Evolutionary conservation across 2,797 vertebrate species (phyloP), one percentile per base, ranked within the genome.

Genomic region (Sardinella longiceps): DNA sequence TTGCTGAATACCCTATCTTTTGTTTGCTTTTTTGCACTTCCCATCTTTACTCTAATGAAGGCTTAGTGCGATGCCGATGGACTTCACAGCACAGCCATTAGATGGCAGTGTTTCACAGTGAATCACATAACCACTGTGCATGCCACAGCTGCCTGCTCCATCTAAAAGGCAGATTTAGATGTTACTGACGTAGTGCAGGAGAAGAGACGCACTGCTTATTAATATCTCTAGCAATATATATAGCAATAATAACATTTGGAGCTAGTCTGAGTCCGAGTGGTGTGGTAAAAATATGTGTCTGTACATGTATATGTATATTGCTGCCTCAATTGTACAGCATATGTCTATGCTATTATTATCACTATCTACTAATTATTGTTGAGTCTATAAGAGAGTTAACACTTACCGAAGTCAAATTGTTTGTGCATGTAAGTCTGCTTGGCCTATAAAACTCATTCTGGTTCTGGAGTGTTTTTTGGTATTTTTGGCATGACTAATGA

Each of bases 31-130:
- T 39, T 18, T 43, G 33, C 14, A 23, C 70, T 23, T 37, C 12
- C 15, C 37, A 77, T 43, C 70, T 43, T 77, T 77, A 43, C 70
- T 23, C 20, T 77, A 77, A 77, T 39, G 37, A 77, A 43, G 70
- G 70, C 5, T 37, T 20, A 39, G 70, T 18, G 15, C 5, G 18
- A 53, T 7, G 70, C 43, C 2, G 18, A 43, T 77, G 20, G 37
- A 43, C 45, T 58, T 46, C 84, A 1, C 10, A 48, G 7, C 6
- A 18, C 46, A 28, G 39, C 85, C 88, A 87, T 80, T 82, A 88
- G 90, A 86, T 89, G 89, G 86, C 89, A 89, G 87, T 87, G 85
- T 90, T 88, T 83, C 83, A 90, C 83, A 84, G 81, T 81, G 81
- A 84, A 85, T 80, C 14, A 15, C 18, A 43, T 81, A 39, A 77